Conservation (phyloP, 2,888 invertebrate species). For the Sphaerophoria taeniata region DNA sequence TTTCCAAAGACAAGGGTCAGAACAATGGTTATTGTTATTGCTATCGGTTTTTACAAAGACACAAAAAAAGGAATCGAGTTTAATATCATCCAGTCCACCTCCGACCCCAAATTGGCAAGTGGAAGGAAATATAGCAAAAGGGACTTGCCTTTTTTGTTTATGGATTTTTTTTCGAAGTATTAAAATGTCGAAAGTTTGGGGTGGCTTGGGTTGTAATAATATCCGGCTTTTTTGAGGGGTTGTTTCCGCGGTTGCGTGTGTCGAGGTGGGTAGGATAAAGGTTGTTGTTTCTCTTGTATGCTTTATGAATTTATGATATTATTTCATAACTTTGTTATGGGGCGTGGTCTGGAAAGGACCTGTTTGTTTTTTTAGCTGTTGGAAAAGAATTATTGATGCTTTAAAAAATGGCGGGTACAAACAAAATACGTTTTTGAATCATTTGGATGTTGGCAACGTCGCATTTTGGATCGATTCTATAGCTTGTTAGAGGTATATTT, state of each 20-base stretch:
- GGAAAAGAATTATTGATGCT: not conserved
- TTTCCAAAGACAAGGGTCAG: conserved; percentile 36
- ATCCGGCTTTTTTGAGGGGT: conserved; percentile 48
- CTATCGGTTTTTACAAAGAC: conserved; percentile 38
- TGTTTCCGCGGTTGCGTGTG: conserved; percentile 57
- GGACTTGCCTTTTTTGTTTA: conserved; percentile 45
- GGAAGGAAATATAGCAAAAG: conserved; percentile 18
- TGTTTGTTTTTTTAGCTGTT: conserved; percentile 1
- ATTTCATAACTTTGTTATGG: conserved; percentile 63
- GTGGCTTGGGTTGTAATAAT: conserved; percentile 53
- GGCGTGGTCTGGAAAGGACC: conserved; percentile 54
- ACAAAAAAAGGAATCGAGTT: conserved; percentile 50
- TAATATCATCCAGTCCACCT: not conserved
- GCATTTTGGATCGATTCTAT: too few species aligned
- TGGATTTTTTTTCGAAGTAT: conserved; percentile 3
- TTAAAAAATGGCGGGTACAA: conserved; percentile 13
- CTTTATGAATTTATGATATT: conserved; percentile 71
- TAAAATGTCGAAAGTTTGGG: not conserved
- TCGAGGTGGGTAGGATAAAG: conserved; percentile 2
- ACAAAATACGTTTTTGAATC: too few species aligned
- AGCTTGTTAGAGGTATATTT: too few species aligned
- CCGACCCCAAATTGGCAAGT: not conserved
- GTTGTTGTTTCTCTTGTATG: conserved; percentile 38
- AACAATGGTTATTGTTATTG: conserved; percentile 72
- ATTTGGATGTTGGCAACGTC: too few species aligned